Evolutionary conservation across 2,113 vertebrate genomes (phyloP).

Genomic region (Psephotus haematonotus): DNA sequence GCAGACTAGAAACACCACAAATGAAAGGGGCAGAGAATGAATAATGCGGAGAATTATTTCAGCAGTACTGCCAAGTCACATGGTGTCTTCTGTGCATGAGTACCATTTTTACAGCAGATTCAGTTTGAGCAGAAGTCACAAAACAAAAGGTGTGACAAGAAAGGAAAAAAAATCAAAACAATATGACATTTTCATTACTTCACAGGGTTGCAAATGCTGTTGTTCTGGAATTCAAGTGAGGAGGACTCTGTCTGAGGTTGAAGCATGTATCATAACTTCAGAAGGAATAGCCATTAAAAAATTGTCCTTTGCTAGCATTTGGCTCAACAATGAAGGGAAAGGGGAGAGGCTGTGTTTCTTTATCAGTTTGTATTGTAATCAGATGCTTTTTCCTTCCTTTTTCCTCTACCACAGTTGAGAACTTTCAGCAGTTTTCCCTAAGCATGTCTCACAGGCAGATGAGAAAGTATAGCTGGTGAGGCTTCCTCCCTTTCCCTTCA

Average conservation of each 20-base stretch:
- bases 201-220: neutral
- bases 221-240: neutral
- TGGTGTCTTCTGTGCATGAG: neutral
- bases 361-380: neutral
- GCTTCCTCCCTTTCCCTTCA: neutral
- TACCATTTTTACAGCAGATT: neutral
- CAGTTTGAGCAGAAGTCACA: neutral
- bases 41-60: neutral
- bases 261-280: neutral
- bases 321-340: neutral
- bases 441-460: neutral
- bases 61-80: neutral
- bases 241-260: neutral
- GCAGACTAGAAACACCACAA: neutral
- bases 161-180: neutral
- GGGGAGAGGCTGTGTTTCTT: neutral
- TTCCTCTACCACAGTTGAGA: neutral
- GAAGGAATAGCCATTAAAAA: neutral
- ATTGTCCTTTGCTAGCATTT: neutral
- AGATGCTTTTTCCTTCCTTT: neutral
- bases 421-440: neutral
- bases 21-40: neutral
- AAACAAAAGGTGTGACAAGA: neutral
- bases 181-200: neutral
- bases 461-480: neutral